Evolutionary conservation across 2,113 vertebrate genomes (phyloP).

Genomic region (Phodopus roborovskii): DNA sequence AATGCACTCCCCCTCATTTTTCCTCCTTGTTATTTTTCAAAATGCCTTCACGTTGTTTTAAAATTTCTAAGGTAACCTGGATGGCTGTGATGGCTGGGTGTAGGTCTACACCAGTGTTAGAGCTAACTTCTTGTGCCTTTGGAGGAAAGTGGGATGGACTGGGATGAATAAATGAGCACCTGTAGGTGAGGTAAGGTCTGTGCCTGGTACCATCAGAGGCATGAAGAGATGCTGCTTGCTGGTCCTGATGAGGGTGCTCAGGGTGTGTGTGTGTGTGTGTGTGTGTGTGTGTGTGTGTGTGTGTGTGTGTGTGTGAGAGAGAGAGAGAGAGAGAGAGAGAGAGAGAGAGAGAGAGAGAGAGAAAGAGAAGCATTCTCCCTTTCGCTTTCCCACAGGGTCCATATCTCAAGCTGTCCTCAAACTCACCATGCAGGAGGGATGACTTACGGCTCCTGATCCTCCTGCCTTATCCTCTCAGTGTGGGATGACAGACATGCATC

Average conservation of each 20-base stretch:
- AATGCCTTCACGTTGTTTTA: background rate
- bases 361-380: no score
- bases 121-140: background rate
- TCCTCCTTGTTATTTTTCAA: background rate
- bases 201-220: background rate
- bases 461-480: no score
- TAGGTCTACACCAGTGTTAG: background rate
- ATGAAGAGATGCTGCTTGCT: background rate
- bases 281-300: background rate
- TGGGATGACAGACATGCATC: fast-evolving
- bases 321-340: background rate
- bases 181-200: background rate
- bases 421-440: background rate
- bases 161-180: background rate
- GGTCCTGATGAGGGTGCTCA: background rate
- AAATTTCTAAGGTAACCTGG: background rate
- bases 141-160: background rate
- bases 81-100: background rate
- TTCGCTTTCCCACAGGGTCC: no score
- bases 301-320: background rate
- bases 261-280: background rate
- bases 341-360: background rate
- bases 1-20: background rate
- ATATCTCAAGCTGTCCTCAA: background rate
- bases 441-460: background rate